These are phyloP conservation scores for Odobenus rosmarus DNA, from an alignment of 2,113 vertebrate species.

Conservation along the genomic window DNA sequence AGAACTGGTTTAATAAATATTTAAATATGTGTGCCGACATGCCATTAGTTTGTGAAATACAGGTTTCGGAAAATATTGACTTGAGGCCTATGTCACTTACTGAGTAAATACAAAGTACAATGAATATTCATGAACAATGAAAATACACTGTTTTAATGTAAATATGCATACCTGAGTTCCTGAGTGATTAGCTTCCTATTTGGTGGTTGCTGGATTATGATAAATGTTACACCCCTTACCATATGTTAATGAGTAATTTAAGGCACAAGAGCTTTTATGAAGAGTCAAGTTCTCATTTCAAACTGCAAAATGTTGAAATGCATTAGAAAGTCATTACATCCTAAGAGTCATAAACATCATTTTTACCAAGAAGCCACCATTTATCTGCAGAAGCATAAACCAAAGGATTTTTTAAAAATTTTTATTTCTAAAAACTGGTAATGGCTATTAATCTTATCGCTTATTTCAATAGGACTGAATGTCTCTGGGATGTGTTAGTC, in stretches of 20 bases:
- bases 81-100: constrained; percentile 48
- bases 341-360: neutral
- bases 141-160: constrained; percentile 58
- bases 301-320: constrained; percentile 25
- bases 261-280: neutral
- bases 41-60: constrained; percentile 70
- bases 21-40: constrained; percentile 35
- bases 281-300: constrained; percentile 39
- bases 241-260: constrained; percentile 39
- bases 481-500: neutral
- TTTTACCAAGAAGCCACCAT: constrained; percentile 29
- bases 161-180: constrained; percentile 38
- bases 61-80: constrained; percentile 65
- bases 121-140: constrained; percentile 66
- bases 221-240: neutral
- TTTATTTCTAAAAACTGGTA: neutral
- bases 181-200: constrained; percentile 36
- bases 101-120: constrained; percentile 53
- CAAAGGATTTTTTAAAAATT: neutral
- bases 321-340: constrained; percentile 13
- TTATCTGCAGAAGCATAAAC: constrained; percentile 7
- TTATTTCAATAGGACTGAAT: constrained; percentile 34
- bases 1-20: constrained; percentile 67
- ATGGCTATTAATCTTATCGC: neutral
- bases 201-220: neutral